Evolutionary conservation across 2,113 vertebrate species (phyloP).

Genomic region (Rhinolophus ferrumequinum): DNA sequence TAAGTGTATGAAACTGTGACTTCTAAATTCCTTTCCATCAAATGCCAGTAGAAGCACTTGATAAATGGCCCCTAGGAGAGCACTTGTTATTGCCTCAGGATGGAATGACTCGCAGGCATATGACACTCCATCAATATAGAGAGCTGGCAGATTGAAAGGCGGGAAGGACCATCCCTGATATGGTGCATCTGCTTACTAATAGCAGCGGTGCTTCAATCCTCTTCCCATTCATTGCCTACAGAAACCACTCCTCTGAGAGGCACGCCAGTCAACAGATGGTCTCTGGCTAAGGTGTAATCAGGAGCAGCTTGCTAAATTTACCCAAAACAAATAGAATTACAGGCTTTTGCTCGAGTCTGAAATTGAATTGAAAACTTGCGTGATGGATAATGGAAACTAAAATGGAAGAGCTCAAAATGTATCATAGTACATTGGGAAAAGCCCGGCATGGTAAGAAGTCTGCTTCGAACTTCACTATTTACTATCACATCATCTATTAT

Average conservation of each 20-base stretch:
- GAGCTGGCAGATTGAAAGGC: constrained; percentile 83
- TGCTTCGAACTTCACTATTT: constrained; percentile 49
- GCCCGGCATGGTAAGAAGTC: not conserved
- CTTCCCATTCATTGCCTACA: constrained; percentile 81
- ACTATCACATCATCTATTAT: constrained; percentile 28
- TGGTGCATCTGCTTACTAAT: constrained; percentile 84
- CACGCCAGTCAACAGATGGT: constrained; percentile 85
- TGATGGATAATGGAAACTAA: constrained; percentile 70
- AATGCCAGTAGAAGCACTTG: constrained; percentile 78
- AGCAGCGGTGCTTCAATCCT: constrained; percentile 68
- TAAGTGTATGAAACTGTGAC: constrained; percentile 67
- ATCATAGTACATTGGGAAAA: not conserved
- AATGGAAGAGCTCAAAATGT: constrained; percentile 60
- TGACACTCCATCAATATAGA: constrained; percentile 80
- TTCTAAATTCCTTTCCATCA: constrained; percentile 81
- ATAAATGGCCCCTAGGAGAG: constrained; percentile 83
- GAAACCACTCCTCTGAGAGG: constrained; percentile 82
- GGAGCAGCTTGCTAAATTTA: constrained; percentile 87
- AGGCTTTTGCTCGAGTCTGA: constrained; percentile 79
- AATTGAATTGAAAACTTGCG: constrained; percentile 79
- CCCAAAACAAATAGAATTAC: constrained; percentile 87
- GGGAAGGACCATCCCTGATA: constrained; percentile 75
- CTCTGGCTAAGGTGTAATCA: constrained; percentile 85
- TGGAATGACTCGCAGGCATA: constrained; percentile 81
- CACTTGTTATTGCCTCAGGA: constrained; percentile 82